Evolutionary conservation across 2,797 vertebrate genomes (phyloP).

Genomic region (Cynopterus sphinx): DNA sequence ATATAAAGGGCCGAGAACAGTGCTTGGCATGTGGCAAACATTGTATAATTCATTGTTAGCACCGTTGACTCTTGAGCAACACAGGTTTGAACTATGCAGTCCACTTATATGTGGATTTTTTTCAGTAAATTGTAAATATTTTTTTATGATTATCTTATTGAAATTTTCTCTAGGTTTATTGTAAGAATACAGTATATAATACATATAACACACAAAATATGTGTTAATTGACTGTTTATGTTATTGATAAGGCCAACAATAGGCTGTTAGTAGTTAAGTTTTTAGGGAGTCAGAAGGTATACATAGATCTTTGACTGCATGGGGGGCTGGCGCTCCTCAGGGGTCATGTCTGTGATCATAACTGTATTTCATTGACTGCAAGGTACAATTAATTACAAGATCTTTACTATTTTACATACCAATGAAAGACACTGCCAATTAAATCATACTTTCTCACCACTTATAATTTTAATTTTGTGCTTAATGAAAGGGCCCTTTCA

Average conservation of each 20-base stretch:
- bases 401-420: neutral
- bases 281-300: neutral
- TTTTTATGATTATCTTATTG: neutral
- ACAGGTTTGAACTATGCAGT: neutral
- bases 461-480: slow-evolving; percentile 41
- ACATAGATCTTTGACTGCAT: neutral
- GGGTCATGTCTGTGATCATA: neutral
- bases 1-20: neutral
- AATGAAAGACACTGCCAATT: neutral
- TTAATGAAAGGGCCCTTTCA: neutral
- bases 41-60: neutral
- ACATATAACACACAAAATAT: neutral
- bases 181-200: neutral
- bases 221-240: neutral
- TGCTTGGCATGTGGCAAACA: neutral
- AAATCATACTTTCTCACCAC: neutral
- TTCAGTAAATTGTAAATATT: neutral
- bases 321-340: neutral
- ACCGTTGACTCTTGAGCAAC: neutral
- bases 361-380: neutral
- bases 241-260: neutral
- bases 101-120: neutral
- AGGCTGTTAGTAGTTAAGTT: neutral
- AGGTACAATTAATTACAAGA: neutral
- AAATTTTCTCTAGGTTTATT: neutral